Evolutionary conservation across 2,888 invertebrate species (phyloP).

Genomic region (Drosophila limbata): DNA sequence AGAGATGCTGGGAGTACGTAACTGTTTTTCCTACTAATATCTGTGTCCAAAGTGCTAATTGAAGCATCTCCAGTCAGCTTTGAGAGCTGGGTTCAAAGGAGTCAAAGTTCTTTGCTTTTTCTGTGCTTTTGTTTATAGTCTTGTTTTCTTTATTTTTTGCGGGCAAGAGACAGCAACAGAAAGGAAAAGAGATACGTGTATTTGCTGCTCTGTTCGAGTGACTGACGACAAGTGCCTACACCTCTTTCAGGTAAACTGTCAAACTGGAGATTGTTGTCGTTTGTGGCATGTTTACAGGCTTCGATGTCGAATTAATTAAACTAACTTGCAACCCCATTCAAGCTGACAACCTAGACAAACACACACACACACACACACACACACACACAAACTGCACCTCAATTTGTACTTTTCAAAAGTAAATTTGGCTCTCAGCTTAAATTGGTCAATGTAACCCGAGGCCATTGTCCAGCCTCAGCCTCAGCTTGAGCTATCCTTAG

Average conservation of each 20-base stretch:
- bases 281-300: constrained; percentile 67
- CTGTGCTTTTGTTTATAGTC: constrained; percentile 54
- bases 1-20: constrained; percentile 44
- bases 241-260: constrained; percentile 82
- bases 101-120: constrained; percentile 68
- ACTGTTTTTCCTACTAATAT: constrained; percentile 75
- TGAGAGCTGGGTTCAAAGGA: constrained; percentile 38
- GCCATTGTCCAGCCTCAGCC: constrained; percentile 47
- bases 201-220: constrained; percentile 33
- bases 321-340: constrained; percentile 63
- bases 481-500: constrained; percentile 57
- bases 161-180: background rate
- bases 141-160: constrained; percentile 24
- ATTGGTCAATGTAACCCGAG: constrained; percentile 77
- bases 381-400: constrained; percentile 38
- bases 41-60: constrained; percentile 79
- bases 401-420: constrained; percentile 68
- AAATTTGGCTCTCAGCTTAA: constrained; percentile 50
- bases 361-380: constrained; percentile 10
- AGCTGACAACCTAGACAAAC: constrained; percentile 13
- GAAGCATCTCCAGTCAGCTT: constrained; percentile 58
- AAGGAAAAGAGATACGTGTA: background rate
- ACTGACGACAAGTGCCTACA: constrained; percentile 80
- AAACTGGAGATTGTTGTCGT: constrained; percentile 55
- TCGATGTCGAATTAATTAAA: constrained; percentile 80